phyloP scores from a whole-genome alignment of 2,113 vertebrate species.

The Gila orcuttii region DNA sequence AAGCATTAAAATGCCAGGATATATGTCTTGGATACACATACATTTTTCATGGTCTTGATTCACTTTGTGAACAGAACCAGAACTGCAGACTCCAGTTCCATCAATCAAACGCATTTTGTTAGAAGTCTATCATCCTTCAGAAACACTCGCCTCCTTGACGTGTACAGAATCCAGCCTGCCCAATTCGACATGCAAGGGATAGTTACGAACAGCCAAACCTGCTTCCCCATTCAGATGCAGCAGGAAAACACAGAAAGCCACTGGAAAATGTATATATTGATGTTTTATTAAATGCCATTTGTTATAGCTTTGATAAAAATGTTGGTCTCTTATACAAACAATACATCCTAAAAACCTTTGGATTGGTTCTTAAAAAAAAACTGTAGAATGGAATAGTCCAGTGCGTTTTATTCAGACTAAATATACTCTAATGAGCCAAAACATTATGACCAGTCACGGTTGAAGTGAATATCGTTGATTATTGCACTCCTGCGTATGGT shows the following conservation, averaged over 20 bases:
- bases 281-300: conserved; percentile 73
- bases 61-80: conserved; percentile 28
- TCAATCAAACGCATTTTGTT: conserved; percentile 44
- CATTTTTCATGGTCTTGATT: conserved; percentile 45
- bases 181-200: conserved; percentile 28
- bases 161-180: conserved; percentile 36
- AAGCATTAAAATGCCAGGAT: conserved; percentile 51
- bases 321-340: conserved; percentile 49
- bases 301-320: conserved; percentile 68
- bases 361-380: not conserved
- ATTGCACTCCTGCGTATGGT: too few species aligned
- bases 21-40: conserved; percentile 37
- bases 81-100: conserved; percentile 31
- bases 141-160: conserved; percentile 29
- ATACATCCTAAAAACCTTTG: conserved; percentile 24
- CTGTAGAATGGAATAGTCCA: conserved; percentile 15
- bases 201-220: conserved; percentile 48
- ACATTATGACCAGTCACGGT: too few species aligned
- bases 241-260: conserved; percentile 64
- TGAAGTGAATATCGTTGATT: too few species aligned
- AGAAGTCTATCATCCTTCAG: conserved; percentile 30
- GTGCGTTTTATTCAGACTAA: conserved; percentile 30
- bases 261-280: conserved; percentile 70
- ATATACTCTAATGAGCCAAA: not conserved
- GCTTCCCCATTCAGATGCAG: conserved; percentile 58